These are phyloP conservation scores for Epiblema foenella DNA, from an alignment of 2,888 invertebrate genomes.

Conservation along the genomic window DNA sequence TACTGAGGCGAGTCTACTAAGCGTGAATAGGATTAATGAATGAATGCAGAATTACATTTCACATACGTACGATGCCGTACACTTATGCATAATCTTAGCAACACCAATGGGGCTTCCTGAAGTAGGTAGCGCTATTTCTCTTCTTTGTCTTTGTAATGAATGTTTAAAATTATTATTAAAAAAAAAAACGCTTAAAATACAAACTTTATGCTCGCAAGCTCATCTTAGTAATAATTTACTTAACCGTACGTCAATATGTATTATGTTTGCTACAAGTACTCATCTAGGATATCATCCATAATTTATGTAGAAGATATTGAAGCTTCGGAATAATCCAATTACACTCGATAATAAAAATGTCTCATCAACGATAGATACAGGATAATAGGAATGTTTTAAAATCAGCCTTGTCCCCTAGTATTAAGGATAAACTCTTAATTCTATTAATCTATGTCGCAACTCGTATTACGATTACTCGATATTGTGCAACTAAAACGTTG, in stretches of 20 bases:
- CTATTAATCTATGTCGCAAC: constrained; percentile 26
- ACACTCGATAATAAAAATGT: neutral
- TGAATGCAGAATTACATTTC: constrained; percentile 16
- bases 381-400: neutral
- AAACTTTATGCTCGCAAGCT: too few species aligned
- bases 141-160: neutral
- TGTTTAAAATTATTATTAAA: too few species aligned
- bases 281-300: neutral
- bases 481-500: constrained; percentile 38
- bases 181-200: too few species aligned
- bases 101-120: neutral
- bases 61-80: constrained; percentile 11
- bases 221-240: too few species aligned
- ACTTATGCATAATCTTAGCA: neutral
- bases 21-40: constrained; percentile 22
- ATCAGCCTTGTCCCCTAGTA: neutral
- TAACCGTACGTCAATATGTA: too few species aligned
- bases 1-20: constrained; percentile 13
- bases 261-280: neutral
- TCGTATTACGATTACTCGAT: constrained; percentile 23
- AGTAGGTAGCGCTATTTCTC: neutral
- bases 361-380: neutral
- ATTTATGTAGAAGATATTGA: neutral
- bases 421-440: constrained; percentile 14
- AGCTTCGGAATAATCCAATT: neutral